phyloP scores from a whole-genome alignment of 2,888 invertebrate species.

The Leistus spinibarbis region DNA sequence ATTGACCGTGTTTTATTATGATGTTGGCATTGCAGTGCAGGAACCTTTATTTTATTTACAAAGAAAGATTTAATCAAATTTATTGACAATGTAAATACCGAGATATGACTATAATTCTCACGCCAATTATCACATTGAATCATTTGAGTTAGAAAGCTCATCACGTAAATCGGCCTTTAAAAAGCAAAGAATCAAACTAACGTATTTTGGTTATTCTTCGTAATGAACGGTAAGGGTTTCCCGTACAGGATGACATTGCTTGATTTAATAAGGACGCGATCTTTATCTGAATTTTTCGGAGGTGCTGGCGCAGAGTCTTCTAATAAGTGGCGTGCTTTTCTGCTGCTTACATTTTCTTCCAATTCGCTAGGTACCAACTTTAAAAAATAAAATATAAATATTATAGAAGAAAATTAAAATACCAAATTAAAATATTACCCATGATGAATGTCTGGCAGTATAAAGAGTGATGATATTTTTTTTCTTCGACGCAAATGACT shows the following conservation, averaged over 20 bases:
- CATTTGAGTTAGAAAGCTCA: too few relatives aligned
- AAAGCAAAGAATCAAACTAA: too few relatives aligned
- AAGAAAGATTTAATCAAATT: too few relatives aligned
- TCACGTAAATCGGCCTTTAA: too few relatives aligned
- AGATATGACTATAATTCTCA: too few relatives aligned
- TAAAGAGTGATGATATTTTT: conserved; percentile 63
- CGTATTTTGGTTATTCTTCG: conserved; percentile 5
- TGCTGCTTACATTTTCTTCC: conserved; percentile 48
- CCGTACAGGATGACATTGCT: conserved; percentile 29
- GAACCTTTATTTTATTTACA: too few relatives aligned
- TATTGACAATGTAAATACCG: too few relatives aligned
- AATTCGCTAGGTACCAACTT: conserved; percentile 32
- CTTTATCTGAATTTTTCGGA: too few relatives aligned
- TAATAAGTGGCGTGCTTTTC: conserved; percentile 46
- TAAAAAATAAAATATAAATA: not conserved
- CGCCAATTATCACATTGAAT: too few relatives aligned
- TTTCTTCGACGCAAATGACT: conserved; percentile 57
- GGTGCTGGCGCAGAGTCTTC: conserved; percentile 18
- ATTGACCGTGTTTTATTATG: too few relatives aligned
- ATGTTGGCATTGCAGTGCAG: too few relatives aligned
- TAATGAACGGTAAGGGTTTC: not conserved
- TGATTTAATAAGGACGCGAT: conserved; percentile 6
- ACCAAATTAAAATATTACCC: conserved; percentile 50
- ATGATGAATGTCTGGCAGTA: conserved; percentile 64
- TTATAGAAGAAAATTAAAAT: not conserved